Evolutionary conservation across 2,797 vertebrate genomes (phyloP), one percentile per base, ranked within the genome.

Genomic region (Chloroceryle inda): DNA sequence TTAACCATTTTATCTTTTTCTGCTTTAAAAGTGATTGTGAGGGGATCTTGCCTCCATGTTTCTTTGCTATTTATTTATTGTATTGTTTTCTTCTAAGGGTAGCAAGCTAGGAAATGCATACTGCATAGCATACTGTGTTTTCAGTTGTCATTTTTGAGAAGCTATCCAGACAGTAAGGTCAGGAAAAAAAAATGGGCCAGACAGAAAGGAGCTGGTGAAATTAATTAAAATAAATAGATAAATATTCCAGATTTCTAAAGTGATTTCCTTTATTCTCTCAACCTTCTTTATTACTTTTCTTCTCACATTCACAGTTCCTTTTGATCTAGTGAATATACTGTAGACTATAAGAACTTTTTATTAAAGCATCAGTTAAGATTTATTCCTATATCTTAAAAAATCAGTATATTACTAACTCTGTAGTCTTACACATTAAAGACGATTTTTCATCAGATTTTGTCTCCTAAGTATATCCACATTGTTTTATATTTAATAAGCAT

Each of bases 141-240:
- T 89, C 59, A 38, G n/a, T 85, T 91, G 87, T 92, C 87, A 86
- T 87, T 91, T 49, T 92, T 92, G 92, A 92, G 64, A 66, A 47
- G 85, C 76, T 85, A 52, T 94, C 49, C 78, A 89, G 91, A 94
- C 91, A 88, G 67, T 45, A 89, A 87, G 93, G 85, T 92, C 88
- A 93, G 85, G 38, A 40, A 92, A 56, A 76, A 93, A 79, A 79
- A 96, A 95, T 82, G 45, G 49, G 13, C 59, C 67, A 88, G 83
- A 81, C 77, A 91, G 66, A 94, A 80, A n/a, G 59, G 78, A 92
- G 64, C 45, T 88, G n/a, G 55, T 89, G 91, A 92, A 58, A 59
- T 78, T 75, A 94, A 95, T 96, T 93, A 94, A 81, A 94, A 91
- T 68, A 91, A 92, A 56, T 26, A 75, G 62, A 91, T 85, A 96